Conservation (phyloP, 2,113 vertebrate genomes). For the Ovibos moschatus region DNA sequence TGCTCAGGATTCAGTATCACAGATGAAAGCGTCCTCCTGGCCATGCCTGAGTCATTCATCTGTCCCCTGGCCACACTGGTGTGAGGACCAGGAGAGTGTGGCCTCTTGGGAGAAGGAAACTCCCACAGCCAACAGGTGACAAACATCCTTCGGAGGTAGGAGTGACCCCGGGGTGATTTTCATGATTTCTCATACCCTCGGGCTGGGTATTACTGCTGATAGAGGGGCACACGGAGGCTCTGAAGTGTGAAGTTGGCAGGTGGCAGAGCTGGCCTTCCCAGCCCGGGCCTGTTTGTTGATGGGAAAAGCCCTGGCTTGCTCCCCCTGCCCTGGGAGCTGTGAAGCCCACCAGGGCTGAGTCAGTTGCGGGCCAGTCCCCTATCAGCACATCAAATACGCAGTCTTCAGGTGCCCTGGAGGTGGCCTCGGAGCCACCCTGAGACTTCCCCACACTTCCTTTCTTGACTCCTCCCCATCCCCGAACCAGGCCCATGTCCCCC, state of each 20-base stretch:
- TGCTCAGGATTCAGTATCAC: background rate
- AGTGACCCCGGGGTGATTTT: background rate
- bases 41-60: fast-evolving
- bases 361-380: background rate
- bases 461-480: background rate
- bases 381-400: background rate
- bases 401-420: background rate
- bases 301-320: background rate
- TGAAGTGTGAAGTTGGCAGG: fast-evolving
- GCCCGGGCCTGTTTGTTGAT: too few relatives aligned
- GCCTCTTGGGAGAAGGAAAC: background rate
- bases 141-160: fast-evolving
- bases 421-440: background rate
- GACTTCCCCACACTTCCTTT: background rate
- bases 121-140: background rate
- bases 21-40: background rate
- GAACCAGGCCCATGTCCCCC: background rate
- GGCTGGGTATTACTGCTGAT: background rate
- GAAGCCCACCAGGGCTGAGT: fast-evolving
- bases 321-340: background rate
- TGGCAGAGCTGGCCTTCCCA: background rate
- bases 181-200: background rate
- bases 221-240: background rate
- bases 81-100: background rate
- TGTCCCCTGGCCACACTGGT: background rate